Base-by-base conservation (phyloP, 1,140 invertebrate species). In the Euschistus heros region DNA sequence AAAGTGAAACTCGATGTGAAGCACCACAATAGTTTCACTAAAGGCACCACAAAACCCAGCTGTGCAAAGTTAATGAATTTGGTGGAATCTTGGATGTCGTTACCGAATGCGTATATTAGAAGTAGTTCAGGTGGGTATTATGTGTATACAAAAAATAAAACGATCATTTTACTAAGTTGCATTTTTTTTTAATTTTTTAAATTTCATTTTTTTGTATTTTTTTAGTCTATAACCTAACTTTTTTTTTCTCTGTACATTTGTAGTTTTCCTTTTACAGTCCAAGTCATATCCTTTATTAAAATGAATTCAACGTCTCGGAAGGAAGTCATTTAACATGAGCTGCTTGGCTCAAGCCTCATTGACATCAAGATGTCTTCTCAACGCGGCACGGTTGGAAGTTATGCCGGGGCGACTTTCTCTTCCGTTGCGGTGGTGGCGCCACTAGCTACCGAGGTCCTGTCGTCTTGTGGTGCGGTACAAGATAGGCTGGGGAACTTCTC, bases 401-500 rank as follows among this genome's bases (percentile, higher is more conserved):
- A 69, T 26, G 69, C 69, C n/a, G 68, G 52, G 42, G 69, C 63
- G 30, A 64, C 55, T 59, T 71, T 70, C 44, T 60, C 66, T 27
- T 70, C 68, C 17, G 69, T 70, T 2, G 67, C 62, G 14, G 67
- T 66, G 15, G 70, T 70, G 42, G 70, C 67, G n/a, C 69, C 67
- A 54, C 68, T 68, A 26, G 69, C 62, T 54, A 66, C 66, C 6
- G 67, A 68, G 1, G 62, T 26, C 8, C 42, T 59, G 22, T 66
- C 65, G 8, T 66, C 42, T 44, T 67, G 55, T 44, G 66, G 26
- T n/a, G 65, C 24, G 1, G 67, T 68, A 64, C 70, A 72, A 14
- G 68, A 66, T 6, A 73, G 66, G 68, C 68, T 70, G 17, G 87
- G 87, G 75, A 86, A 86, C 74, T 82, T 87, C 74, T 84, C 79